phyloP scores from a whole-genome alignment of 92 coral and sea anemone genomes.

The Desmophyllum pertusum region DNA sequence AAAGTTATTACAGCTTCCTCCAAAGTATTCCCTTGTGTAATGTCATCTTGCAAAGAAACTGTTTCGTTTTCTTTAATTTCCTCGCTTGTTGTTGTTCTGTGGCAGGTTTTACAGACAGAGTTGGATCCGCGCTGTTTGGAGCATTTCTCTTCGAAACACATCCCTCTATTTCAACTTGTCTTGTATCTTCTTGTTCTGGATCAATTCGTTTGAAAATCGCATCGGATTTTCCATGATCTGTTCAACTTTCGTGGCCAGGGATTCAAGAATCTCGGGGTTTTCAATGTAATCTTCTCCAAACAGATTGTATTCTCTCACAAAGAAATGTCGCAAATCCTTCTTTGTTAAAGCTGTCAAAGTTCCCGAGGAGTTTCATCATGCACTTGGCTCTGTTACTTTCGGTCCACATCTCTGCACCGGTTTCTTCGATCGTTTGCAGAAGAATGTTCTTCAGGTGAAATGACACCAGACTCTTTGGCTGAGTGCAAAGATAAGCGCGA shows the following conservation, averaged over 20 bases:
- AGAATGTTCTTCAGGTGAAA: neutral
- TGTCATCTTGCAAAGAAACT: neutral
- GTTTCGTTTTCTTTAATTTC: neutral
- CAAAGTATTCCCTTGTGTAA: neutral
- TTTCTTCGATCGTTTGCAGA: conserved; percentile 2
- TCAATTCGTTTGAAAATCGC: neutral
- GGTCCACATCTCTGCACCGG: neutral
- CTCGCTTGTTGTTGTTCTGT: neutral
- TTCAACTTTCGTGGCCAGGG: neutral
- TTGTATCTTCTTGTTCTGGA: neutral
- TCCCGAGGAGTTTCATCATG: neutral
- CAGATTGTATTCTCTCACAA: neutral
- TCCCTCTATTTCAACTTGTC: neutral
- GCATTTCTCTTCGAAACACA: neutral
- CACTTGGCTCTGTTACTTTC: neutral
- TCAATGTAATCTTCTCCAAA: neutral
- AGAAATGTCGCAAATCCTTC: neutral
- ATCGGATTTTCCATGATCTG: neutral
- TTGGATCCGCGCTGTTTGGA: neutral
- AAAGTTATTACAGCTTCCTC: neutral
- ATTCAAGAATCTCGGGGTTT: neutral
- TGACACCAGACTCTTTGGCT: neutral
- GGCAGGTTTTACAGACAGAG: neutral
- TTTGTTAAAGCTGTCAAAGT: neutral
- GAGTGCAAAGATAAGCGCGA: neutral